Conservation (phyloP, 2,113 vertebrate genomes). For the Centropristis striata region DNA sequence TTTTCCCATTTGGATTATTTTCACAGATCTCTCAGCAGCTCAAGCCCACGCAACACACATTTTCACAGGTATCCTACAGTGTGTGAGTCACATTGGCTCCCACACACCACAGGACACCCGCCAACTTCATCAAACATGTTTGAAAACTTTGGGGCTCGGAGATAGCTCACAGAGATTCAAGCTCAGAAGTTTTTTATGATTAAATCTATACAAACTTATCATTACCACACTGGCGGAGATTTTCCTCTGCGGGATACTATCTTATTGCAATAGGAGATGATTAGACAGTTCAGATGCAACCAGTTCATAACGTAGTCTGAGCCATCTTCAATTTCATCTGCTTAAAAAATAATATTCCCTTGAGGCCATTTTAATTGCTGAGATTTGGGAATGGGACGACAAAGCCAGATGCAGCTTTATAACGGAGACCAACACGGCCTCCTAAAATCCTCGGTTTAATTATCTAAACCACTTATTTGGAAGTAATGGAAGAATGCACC, state of each 20-base stretch:
- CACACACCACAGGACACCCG: slow-evolving; percentile 45
- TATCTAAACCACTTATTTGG: neutral
- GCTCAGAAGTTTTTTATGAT: neutral
- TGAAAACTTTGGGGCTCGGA: slow-evolving; percentile 26
- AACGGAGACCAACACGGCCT: neutral
- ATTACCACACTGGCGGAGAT: neutral
- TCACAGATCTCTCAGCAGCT: slow-evolving; percentile 45
- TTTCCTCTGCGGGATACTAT: neutral
- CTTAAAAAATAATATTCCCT: neutral
- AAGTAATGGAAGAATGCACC: neutral
- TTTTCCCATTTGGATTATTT: slow-evolving; percentile 37
- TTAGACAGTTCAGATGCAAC: neutral
- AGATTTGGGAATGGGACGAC: slow-evolving; percentile 3
- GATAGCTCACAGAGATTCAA: slow-evolving; percentile 13
- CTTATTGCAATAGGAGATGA: slow-evolving; percentile 1
- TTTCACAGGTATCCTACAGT: slow-evolving; percentile 59
- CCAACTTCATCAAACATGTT: slow-evolving; percentile 43
- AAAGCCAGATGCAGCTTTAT: neutral
- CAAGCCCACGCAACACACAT: slow-evolving; percentile 49
- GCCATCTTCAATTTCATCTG: neutral
- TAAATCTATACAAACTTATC: slow-evolving; percentile 10
- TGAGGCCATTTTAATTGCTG: slow-evolving; percentile 10
- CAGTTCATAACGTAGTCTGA: neutral
- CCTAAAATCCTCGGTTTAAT: slow-evolving; percentile 9
- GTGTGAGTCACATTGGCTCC: slow-evolving; percentile 59